Percentiles rank a stretch among this genome's conserved stretches.
These are phyloP conservation scores for Aurelia sp. DNA, from an alignment of 30 jellyfish, hydroid and myxozoan species.

Conservation along the genomic window DNA sequence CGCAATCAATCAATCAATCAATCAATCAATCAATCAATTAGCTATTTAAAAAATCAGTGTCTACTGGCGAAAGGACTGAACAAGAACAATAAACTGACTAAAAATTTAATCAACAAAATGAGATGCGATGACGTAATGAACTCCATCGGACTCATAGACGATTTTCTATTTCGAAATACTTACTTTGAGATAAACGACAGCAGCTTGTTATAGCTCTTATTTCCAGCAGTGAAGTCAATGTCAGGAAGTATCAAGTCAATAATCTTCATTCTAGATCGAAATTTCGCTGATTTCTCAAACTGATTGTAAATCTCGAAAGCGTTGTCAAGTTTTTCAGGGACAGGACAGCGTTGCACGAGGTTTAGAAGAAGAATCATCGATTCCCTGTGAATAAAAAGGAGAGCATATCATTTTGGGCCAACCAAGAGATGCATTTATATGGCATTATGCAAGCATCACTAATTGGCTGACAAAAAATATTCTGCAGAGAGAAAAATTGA, in stretches of 20 bases:
- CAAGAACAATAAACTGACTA: too few relatives aligned
- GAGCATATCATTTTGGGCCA: neutral
- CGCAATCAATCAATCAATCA: too few relatives aligned
- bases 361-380: slow-evolving; percentile 20
- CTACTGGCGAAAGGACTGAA: too few relatives aligned
- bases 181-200: slow-evolving; percentile 28
- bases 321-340: slow-evolving; percentile 20
- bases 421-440: too few relatives aligned
- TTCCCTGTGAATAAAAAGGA: slow-evolving; percentile 9
- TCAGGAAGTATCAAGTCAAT: slow-evolving; percentile 39
- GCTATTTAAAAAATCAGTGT: too few relatives aligned
- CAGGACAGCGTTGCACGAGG: slow-evolving; percentile 38
- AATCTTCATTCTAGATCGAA: slow-evolving; percentile 23
- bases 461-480: too few relatives aligned
- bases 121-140: too few relatives aligned
- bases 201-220: neutral
- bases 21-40: too few relatives aligned
- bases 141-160: too few relatives aligned
- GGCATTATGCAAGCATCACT: too few relatives aligned
- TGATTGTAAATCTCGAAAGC: slow-evolving; percentile 3
- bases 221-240: slow-evolving; percentile 28
- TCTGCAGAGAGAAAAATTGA: too few relatives aligned
- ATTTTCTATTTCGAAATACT: neutral
- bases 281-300: slow-evolving; percentile 6
- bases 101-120: too few relatives aligned